phyloP scores from a whole-genome alignment of 2,888 invertebrate species.

The Tetanocera ferruginea region DNA sequence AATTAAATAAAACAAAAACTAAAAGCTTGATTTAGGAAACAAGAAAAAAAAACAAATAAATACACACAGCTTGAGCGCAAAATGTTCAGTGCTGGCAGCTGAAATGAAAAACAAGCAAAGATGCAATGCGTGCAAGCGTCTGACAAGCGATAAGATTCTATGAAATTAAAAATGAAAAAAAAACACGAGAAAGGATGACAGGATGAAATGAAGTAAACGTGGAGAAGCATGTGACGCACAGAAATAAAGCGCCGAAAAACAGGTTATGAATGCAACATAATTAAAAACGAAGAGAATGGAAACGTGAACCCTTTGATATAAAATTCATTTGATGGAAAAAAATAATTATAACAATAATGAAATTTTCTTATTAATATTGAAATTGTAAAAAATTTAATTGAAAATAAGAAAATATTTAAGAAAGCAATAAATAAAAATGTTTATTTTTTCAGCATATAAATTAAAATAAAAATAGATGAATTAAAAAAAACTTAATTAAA shows the following conservation, averaged over 20 bases:
- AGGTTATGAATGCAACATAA: not conserved
- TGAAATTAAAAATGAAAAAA: not conserved
- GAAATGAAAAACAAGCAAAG: slow-evolving; percentile 11
- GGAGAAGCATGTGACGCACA: not conserved
- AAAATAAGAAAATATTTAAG: too few species aligned
- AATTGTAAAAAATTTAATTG: too few species aligned
- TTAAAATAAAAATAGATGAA: not conserved
- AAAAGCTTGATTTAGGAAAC: slow-evolving; percentile 13
- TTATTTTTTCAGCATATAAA: not conserved
- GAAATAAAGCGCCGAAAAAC: slow-evolving; percentile 19
- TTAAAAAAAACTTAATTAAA: too few species aligned
- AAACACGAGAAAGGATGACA: not conserved
- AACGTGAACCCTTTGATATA: not conserved
- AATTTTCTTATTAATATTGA: not conserved
- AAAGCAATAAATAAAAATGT: not conserved
- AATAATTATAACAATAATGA: not conserved
- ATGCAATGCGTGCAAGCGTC: not conserved
- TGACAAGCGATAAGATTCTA: slow-evolving; percentile 1
- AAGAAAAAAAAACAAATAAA: not conserved
- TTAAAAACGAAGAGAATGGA: not conserved
- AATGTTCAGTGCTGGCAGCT: not conserved
- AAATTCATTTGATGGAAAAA: not conserved
- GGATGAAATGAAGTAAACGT: not conserved
- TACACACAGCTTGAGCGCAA: not conserved
- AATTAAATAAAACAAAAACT: not conserved